These are phyloP conservation scores for Allobates femoralis DNA, from an alignment of 2,797 vertebrate species.

Conservation along the genomic window DNA sequence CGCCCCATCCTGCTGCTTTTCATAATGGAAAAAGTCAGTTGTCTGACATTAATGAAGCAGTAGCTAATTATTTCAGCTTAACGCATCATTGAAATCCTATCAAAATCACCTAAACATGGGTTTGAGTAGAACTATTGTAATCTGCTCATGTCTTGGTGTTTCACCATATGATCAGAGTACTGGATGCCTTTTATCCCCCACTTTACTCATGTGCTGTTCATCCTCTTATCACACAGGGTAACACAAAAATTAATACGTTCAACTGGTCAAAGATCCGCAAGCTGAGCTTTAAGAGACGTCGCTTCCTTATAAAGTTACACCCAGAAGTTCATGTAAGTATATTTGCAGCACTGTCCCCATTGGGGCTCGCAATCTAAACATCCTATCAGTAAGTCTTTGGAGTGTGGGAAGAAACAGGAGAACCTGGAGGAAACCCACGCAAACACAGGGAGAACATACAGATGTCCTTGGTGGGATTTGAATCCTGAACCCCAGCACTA, in stretches of 20 bases:
- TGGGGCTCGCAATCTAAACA: no score
- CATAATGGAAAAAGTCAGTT: neutral
- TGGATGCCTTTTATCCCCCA: neutral
- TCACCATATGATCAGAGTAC: neutral
- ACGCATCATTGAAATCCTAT: neutral
- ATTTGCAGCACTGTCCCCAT: no score
- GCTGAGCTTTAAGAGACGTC: conserved; percentile 96
- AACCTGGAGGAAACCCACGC: no score
- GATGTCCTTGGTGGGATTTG: no score
- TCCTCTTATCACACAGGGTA: conserved; percentile 77
- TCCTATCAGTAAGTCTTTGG: no score
- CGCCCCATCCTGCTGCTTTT: neutral
- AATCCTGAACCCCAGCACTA: no score
- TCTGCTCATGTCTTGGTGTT: neutral
- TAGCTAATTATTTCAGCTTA: neutral
- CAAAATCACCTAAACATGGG: neutral
- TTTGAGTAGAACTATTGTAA: no score
- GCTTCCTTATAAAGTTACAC: conserved; percentile 96
- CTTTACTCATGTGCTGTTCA: neutral
- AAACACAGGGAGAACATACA: no score
- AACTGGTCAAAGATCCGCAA: conserved; percentile 99
- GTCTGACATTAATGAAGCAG: neutral
- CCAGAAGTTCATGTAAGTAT: conserved; percentile 89
- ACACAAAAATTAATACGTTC: conserved; percentile 97
- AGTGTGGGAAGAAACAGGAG: no score